Evolutionary conservation across 2,888 invertebrate genomes (phyloP).

Genomic region (Bruchidius siliquastri): DNA sequence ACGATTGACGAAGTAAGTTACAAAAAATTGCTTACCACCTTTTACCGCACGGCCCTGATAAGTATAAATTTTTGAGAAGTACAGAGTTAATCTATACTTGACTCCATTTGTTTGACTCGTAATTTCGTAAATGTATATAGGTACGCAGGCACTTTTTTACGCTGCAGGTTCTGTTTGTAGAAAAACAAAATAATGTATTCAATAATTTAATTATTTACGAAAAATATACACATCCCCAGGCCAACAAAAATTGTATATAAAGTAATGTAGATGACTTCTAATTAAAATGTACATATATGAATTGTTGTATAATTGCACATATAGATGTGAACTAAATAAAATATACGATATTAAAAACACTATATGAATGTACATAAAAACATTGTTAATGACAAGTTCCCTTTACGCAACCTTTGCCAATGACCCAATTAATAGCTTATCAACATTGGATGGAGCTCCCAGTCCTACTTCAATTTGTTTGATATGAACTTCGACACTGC

Average conservation of each 20-base stretch:
- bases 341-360: not conserved
- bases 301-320: not conserved
- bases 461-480: slow-evolving; percentile 80
- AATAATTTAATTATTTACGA: not conserved
- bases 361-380: not conserved
- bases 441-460: slow-evolving; percentile 25
- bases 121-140: no score
- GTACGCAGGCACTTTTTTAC: no score
- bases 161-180: no score
- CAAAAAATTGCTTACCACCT: no score
- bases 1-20: no score
- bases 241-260: not conserved
- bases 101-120: no score
- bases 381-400: not conserved
- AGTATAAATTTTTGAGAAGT: no score
- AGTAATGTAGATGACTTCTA: not conserved
- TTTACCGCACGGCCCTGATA: no score
- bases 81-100: no score
- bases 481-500: slow-evolving; percentile 87
- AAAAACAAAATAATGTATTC: not conserved
- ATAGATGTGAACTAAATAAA: not conserved
- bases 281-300: not conserved
- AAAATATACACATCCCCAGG: not conserved
- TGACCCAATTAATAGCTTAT: slow-evolving; percentile 15
- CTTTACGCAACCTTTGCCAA: slow-evolving; percentile 5